Base-by-base conservation (phyloP, 2,113 vertebrate genomes). In the Clupea harengus region DNA sequence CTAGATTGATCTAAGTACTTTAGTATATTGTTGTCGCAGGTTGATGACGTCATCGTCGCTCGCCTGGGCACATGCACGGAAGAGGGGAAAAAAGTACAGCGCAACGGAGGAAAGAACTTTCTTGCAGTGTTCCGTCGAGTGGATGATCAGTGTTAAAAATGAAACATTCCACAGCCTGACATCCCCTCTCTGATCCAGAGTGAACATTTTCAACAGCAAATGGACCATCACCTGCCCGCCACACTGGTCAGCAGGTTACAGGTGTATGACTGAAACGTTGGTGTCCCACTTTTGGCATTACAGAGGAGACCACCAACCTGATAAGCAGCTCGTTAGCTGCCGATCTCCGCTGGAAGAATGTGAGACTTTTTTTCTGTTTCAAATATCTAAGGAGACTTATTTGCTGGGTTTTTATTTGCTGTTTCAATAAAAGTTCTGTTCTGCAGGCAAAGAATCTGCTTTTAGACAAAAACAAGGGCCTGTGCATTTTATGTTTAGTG, bases 21-120 rank as follows among this genome's bases (percentile, higher is more conserved):
- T 15, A 39, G 32, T 49, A 20, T 32, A 22, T 83, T 8, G 39
- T 44, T 54, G 25, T 49, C 82, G 60, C 92, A 98, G 97, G 93
- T 86, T 2, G 92, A 92, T 84, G 97, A 98, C 83, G 44, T 97
- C 84, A 95, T 98, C 44, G 64, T 96, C 54, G 85, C 60, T 52
- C 95, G 95, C 25, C 85, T 98, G 88, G 96, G 96, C 0, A 95
- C 93, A 0, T 97, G 96, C 49, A 97, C 97, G 0, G 97, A 98
- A 86, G 97, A 98, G 89, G 97, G 97, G 47, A 97, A 97, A 93
- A 98, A 98, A 89, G 97, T 98, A 72, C 94, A 96, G 82, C 94
- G 97, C 22, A 97, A 96, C 0, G 95, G 96, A 87, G 96, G 97
- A 11, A 93, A 96, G 90, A 97, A 96, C 83, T 97, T 95, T 87